phyloP scores from a whole-genome alignment of 1,140 invertebrate genomes.

The Trichonephila clavata region DNA sequence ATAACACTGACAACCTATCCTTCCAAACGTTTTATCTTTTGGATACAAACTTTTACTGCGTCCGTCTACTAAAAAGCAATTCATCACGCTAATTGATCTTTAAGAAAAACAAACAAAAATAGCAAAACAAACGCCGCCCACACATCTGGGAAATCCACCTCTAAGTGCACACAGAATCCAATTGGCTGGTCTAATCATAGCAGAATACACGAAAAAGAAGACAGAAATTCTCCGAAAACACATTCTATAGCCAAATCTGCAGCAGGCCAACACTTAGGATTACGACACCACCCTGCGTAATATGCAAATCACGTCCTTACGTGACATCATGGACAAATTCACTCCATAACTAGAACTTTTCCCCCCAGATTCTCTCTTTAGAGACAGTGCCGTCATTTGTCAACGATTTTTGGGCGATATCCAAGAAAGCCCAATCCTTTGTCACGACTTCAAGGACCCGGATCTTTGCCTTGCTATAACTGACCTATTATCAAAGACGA shows the following conservation, averaged over 20 bases:
- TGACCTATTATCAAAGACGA: conserved; percentile 41
- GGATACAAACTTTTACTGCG: too few species aligned
- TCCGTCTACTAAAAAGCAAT: not conserved
- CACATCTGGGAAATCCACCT: not conserved
- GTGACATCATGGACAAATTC: conserved; percentile 58
- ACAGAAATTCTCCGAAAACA: not conserved
- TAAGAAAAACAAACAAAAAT: not conserved
- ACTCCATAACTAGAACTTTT: not conserved
- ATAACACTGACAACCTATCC: too few species aligned
- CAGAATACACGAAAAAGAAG: not conserved
- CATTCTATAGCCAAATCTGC: not conserved
- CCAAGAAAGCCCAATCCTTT: conserved; percentile 41
- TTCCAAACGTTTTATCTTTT: too few species aligned
- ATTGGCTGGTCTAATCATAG: not conserved
- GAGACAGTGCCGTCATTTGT: conserved; percentile 17
- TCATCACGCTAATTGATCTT: not conserved
- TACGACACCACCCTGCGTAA: not conserved
- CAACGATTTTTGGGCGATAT: conserved; percentile 51
- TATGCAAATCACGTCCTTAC: conserved; percentile 61
- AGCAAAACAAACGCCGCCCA: not conserved
- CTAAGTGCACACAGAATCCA: not conserved
- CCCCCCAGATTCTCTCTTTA: not conserved
- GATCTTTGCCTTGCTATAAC: conserved; percentile 41
- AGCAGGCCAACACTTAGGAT: not conserved
- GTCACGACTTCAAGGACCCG: conserved; percentile 19